phyloP scores from a whole-genome alignment of 2,113 vertebrate species.

The Calyptomena viridis region DNA sequence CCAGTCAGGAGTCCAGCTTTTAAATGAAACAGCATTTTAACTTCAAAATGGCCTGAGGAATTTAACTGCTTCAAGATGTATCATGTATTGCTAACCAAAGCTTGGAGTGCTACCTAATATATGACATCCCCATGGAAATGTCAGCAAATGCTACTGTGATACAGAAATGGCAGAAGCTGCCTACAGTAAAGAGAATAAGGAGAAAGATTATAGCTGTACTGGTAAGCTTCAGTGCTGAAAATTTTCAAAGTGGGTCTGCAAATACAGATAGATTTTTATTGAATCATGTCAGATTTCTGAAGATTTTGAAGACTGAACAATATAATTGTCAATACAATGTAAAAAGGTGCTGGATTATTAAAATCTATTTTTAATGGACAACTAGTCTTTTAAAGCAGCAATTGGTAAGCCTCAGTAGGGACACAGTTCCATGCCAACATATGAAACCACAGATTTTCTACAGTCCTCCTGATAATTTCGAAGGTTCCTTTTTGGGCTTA shows the following conservation, averaged over 20 bases:
- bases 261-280: not conserved
- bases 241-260: constrained; percentile 9
- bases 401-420: not conserved
- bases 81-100: constrained; percentile 7
- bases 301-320: not conserved
- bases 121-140: constrained; percentile 63
- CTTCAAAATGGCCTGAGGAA: not conserved
- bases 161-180: constrained; percentile 48
- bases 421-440: not conserved
- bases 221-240: constrained; percentile 25
- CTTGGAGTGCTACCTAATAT: constrained; percentile 62
- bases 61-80: constrained; percentile 36
- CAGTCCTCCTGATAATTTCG: not conserved
- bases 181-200: constrained; percentile 11
- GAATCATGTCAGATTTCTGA: not conserved
- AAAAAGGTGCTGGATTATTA: not conserved
- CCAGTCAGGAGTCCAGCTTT: constrained; percentile 6
- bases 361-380: not conserved
- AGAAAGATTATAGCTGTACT: not conserved
- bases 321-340: not conserved
- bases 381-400: not conserved
- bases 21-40: constrained; percentile 4
- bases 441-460: not conserved
- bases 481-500: not conserved
- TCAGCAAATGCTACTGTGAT: constrained; percentile 67